Evolutionary conservation across 2,113 vertebrate species (phyloP), one percentile per base, ranked within the genome.

Genomic region (Campylorhamphus procurvoides): DNA sequence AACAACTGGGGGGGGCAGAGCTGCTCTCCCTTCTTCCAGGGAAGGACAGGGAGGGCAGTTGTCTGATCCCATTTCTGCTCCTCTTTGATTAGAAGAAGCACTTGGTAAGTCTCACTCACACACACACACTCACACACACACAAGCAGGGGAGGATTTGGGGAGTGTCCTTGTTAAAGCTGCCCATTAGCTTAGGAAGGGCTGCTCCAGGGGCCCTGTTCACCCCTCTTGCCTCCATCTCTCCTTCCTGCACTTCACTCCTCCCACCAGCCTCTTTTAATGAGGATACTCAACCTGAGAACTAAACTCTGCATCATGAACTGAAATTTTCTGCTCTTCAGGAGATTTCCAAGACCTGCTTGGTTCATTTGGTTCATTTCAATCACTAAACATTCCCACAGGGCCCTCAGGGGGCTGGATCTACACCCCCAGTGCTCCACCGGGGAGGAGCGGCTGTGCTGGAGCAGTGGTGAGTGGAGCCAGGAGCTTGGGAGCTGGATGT

Each of bases 61-160:
- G 93, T 96, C 94, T 49, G 24, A 79, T 37, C 75, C 87, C 4
- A 2, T 10, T 89, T 68, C 91, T 96, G 96, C 95, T 96, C 90
- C 94, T 88, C 96, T 80, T 6, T 6, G 18, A 12, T 35, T 47
- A 55, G 95, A 22, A 53, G 91, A n/a, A 95, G 95, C 94, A 37
- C 90, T 92, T 56, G 84, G 67, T 50, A 59, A 86, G 72, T 68
- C 93, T 35, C 44, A 12, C 5, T 8, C 25, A 24, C 93, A 80
- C 90, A 24, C 93, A 80, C 88, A 35, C 44, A 15, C 5, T 9
- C 25, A 15, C 93, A 84, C 44, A 9, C 44, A 14, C 5, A 9
- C 92, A 74, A 58, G 14, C 44, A 14, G 37, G 37, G 37, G 37
- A 37, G 72, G 80, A 6, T 23, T 5, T 3, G 23, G 35, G 88